Conservation (phyloP, 1,140 invertebrate genomes). For the Sipha flava region DNA sequence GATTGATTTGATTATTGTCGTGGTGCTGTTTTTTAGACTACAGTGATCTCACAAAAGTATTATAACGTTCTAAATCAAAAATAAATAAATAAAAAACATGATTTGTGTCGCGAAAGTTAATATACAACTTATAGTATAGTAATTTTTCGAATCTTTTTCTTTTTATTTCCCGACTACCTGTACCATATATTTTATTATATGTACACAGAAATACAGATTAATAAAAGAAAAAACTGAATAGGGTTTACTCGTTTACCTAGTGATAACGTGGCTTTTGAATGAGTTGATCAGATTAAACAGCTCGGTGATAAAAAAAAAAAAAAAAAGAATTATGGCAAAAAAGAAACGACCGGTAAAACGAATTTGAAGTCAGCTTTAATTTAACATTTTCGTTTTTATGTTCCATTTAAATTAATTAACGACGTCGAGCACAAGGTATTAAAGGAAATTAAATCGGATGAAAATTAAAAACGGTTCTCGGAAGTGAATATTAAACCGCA, state of each 20-base stretch:
- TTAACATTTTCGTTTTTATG: conserved; percentile 3
- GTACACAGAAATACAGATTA: too few species aligned
- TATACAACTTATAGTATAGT: too few species aligned
- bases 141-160: too few species aligned
- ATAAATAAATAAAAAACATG: too few species aligned
- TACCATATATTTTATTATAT: too few species aligned
- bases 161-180: too few species aligned
- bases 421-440: conserved; percentile 24
- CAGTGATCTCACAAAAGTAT: too few species aligned
- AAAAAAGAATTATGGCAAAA: neutral
- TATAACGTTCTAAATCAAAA: too few species aligned
- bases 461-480: conserved; percentile 31
- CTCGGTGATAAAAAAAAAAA: neutral
- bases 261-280: neutral
- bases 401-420: conserved; percentile 28
- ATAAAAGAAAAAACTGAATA: neutral
- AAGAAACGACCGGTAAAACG: conserved; percentile 1
- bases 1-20: too few species aligned
- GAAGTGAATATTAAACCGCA: conserved; percentile 33
- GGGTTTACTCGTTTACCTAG: neutral
- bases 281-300: neutral
- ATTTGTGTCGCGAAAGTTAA: too few species aligned
- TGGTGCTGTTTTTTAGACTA: too few species aligned
- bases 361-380: conserved; percentile 6
- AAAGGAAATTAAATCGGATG: conserved; percentile 33